Percentiles rank a stretch among this genome's conserved stretches.
Conservation (phyloP, 2,797 vertebrate genomes). For the Arctocebus calabarensis region DNA sequence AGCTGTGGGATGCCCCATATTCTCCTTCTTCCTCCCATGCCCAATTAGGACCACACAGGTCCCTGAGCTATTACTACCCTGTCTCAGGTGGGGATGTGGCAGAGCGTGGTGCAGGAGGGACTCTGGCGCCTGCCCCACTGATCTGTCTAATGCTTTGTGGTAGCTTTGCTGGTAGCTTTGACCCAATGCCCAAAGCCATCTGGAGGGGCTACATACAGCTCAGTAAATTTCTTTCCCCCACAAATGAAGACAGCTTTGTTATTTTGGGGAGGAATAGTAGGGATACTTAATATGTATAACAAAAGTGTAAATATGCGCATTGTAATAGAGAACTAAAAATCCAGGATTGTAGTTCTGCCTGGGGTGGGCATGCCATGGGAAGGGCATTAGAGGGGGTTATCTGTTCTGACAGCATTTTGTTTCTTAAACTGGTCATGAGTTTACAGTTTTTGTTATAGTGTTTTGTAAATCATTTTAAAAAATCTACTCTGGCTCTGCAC, state of each 20-base stretch:
- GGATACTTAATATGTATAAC: neutral
- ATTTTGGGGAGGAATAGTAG: neutral
- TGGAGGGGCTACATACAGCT: neutral
- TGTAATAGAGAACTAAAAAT: neutral
- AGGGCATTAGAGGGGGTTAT: neutral
- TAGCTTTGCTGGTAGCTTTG: neutral
- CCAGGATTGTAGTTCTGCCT: neutral
- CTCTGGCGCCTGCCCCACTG: neutral
- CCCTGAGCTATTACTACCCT: neutral
- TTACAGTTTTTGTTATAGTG: neutral
- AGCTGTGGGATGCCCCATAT: neutral
- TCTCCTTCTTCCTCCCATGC: neutral
- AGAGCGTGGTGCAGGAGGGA: neutral
- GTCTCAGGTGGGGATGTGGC: neutral
- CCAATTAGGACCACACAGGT: neutral
- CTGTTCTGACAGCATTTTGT: neutral
- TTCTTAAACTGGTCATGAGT: neutral
- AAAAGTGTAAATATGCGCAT: neutral
- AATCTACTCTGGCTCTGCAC: neutral
- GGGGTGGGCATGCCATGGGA: neutral
- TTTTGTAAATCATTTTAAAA: constrained; percentile 9
- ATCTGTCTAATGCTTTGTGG: neutral
- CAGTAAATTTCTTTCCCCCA: neutral
- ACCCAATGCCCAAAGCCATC: neutral
- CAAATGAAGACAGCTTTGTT: neutral